phyloP scores from a whole-genome alignment of 2,797 vertebrate genomes.

The Buphagus erythrorhynchus region DNA sequence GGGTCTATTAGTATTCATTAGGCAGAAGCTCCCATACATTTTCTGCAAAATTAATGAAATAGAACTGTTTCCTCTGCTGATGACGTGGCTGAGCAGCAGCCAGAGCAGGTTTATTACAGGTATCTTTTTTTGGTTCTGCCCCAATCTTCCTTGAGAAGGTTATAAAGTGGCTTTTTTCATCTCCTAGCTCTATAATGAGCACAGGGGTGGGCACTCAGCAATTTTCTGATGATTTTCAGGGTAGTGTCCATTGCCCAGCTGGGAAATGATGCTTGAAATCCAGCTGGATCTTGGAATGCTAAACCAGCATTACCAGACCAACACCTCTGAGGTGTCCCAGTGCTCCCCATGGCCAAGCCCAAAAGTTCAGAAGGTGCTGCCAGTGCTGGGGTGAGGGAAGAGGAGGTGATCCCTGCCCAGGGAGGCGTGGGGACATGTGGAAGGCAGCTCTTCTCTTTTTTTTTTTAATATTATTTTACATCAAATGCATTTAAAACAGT shows the following conservation, averaged over 20 bases:
- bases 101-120: background rate
- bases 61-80: background rate
- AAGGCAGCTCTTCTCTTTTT: background rate
- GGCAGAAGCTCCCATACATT: background rate
- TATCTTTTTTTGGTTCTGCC: background rate
- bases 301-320: background rate
- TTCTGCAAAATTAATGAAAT: constrained; percentile 14
- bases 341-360: background rate
- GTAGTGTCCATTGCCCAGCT: fast-evolving
- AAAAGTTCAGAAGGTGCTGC: background rate
- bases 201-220: background rate
- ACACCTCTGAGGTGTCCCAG: background rate
- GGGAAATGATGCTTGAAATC: background rate
- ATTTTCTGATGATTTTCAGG: background rate
- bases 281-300: background rate
- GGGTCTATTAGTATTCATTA: constrained; percentile 65
- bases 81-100: background rate
- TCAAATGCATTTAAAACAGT: background rate
- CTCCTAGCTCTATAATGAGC: background rate
- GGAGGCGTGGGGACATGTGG: fast-evolving
- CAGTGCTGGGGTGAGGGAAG: background rate
- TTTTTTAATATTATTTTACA: background rate
- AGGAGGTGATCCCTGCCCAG: background rate
- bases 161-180: background rate
- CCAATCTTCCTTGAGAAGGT: background rate